Percentiles rank a stretch among this genome's conserved stretches.
Conservation (phyloP, 2,888 invertebrate genomes). For the Deilephila porcellus region DNA sequence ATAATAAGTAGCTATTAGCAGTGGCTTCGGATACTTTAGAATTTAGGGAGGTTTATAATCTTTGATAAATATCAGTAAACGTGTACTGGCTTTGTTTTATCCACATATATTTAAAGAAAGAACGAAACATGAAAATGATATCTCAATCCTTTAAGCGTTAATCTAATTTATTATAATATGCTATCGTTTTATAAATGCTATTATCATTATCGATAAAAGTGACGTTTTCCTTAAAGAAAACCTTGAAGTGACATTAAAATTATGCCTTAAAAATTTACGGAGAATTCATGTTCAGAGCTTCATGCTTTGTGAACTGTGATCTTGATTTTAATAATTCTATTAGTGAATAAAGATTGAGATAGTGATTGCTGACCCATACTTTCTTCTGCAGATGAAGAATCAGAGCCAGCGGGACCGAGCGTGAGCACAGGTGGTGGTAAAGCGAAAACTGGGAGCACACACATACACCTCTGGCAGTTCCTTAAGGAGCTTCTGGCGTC, state of each 20-base stretch:
- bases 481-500: slow-evolving; percentile 96
- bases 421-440: slow-evolving; percentile 63
- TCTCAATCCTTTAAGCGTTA: too few species aligned
- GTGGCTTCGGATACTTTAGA: background rate
- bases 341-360: background rate
- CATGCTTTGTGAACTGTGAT: too few species aligned
- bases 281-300: too few species aligned
- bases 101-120: too few species aligned
- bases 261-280: too few species aligned
- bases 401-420: slow-evolving; percentile 75
- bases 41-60: background rate
- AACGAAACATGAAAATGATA: too few species aligned
- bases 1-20: background rate
- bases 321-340: background rate
- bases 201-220: too few species aligned
- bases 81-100: too few species aligned
- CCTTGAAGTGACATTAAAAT: too few species aligned
- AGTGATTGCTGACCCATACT: background rate
- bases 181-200: too few species aligned
- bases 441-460: slow-evolving; percentile 88
- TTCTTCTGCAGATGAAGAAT: slow-evolving; percentile 83
- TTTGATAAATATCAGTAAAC: background rate
- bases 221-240: too few species aligned
- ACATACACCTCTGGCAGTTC: slow-evolving; percentile 99
- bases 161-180: too few species aligned